A percentile compares a stretch with the other conserved stretches of the same genome.
These are phyloP conservation scores for Rhinolophus ferrumequinum DNA, from an alignment of 2,113 vertebrate genomes.

Conservation along the genomic window DNA sequence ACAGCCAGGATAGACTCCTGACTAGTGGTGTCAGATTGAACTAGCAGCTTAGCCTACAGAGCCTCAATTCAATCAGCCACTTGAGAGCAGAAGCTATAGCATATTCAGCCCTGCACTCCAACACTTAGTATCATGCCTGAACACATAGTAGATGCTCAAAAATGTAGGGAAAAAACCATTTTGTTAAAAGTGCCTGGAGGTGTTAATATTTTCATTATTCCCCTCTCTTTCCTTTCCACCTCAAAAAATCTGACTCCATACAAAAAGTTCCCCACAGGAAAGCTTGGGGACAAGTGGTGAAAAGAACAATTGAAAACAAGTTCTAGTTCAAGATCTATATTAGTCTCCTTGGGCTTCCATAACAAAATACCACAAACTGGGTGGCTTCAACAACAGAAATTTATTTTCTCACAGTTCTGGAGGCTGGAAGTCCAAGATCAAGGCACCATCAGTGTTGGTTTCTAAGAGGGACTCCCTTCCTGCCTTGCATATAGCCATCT, in stretches of 20 bases:
- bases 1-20: neutral
- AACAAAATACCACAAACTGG: neutral
- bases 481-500: neutral
- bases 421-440: neutral
- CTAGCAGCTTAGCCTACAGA: neutral
- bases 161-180: neutral
- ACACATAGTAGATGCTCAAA: neutral
- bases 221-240: neutral
- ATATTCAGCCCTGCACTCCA: neutral
- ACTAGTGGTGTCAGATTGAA: neutral
- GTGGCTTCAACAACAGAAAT: no score
- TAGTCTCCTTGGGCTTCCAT: neutral
- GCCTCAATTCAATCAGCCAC: neutral
- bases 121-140: neutral
- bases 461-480: neutral
- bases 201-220: neutral
- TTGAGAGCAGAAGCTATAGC: neutral
- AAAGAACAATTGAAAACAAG: neutral
- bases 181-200: conserved; percentile 21
- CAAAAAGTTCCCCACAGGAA: neutral
- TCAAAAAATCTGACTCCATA: neutral
- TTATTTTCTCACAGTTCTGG: no score
- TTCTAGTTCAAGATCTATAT: neutral
- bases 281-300: neutral
- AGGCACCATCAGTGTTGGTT: neutral